Conservation (phyloP, 2,797 vertebrate species). For the Microhierax caerulescens region DNA sequence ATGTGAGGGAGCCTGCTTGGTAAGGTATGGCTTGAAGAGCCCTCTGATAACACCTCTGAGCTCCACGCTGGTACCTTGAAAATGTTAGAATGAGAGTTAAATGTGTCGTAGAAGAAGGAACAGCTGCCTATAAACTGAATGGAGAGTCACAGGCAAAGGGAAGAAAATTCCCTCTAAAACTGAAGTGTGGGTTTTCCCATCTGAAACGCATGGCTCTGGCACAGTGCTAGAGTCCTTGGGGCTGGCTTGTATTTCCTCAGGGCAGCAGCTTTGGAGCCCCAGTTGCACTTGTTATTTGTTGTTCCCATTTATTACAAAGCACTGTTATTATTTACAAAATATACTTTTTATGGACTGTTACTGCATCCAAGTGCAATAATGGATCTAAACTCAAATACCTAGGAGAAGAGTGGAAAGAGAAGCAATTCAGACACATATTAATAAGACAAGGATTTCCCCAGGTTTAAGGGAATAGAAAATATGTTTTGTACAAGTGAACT, state of each 20-base stretch:
- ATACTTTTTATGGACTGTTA: neutral
- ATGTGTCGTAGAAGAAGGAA: fast-evolving
- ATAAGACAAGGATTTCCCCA: constrained; percentile 23
- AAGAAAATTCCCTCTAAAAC: neutral
- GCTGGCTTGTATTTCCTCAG: neutral
- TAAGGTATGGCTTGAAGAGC: neutral
- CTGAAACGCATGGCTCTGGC: neutral
- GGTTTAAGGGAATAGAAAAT: constrained; percentile 42
- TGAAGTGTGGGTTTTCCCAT: neutral
- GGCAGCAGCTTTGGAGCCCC: neutral
- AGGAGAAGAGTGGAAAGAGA: constrained; percentile 28
- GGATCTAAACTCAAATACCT: constrained; percentile 9
- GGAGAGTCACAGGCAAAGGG: neutral
- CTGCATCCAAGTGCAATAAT: constrained; percentile 27
- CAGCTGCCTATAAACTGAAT: neutral
- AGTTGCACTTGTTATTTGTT: neutral
- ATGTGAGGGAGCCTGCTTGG: neutral
- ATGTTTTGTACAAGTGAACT: neutral
- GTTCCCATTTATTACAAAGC: constrained; percentile 15
- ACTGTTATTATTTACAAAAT: constrained; percentile 18
- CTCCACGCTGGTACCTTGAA: neutral
- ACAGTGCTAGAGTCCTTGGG: neutral
- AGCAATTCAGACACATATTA: constrained; percentile 23
- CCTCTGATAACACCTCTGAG: neutral
- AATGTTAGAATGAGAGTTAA: neutral